Evolutionary conservation across 2,888 invertebrate species (phyloP).

Genomic region (Lamellibrachia satsuma): DNA sequence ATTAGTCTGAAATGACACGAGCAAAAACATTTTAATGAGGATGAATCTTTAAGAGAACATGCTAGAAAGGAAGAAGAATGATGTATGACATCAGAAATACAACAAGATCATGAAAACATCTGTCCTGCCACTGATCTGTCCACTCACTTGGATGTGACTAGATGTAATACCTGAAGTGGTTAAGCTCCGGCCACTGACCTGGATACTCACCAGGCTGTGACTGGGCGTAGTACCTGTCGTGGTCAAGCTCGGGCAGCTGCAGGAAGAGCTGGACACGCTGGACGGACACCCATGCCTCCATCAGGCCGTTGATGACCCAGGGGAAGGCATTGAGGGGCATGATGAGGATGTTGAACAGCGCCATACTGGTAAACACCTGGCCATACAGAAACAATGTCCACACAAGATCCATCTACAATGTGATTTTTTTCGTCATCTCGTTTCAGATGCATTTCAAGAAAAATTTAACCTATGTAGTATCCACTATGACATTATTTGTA

Average conservation of each 20-base stretch:
- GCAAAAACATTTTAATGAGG: no score
- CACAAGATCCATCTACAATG: no score
- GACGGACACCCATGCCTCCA: slow-evolving; percentile 94
- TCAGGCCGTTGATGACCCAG: slow-evolving; percentile 95
- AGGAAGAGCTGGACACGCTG: slow-evolving; percentile 83
- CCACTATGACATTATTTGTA: no score
- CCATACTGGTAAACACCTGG: slow-evolving; percentile 88
- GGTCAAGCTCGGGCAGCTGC: slow-evolving; percentile 67
- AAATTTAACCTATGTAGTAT: no score
- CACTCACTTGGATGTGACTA: background rate
- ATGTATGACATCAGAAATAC: background rate
- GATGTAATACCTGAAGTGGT: background rate
- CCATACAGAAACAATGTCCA: slow-evolving; percentile 27
- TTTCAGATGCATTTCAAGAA: no score
- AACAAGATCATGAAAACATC: background rate
- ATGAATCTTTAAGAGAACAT: background rate
- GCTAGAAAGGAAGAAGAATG: slow-evolving; percentile 8
- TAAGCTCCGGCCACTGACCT: background rate
- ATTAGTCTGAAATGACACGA: no score
- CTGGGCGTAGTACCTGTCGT: slow-evolving; percentile 71
- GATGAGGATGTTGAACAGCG: slow-evolving; percentile 94
- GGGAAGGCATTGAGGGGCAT: slow-evolving; percentile 96
- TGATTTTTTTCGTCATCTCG: no score
- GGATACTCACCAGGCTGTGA: background rate
- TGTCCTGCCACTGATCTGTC: background rate